A percentile compares a stretch with the other conserved stretches of the same genome.
phyloP scores from a whole-genome alignment of 2,113 vertebrate genomes.

The Panurus biarmicus region DNA sequence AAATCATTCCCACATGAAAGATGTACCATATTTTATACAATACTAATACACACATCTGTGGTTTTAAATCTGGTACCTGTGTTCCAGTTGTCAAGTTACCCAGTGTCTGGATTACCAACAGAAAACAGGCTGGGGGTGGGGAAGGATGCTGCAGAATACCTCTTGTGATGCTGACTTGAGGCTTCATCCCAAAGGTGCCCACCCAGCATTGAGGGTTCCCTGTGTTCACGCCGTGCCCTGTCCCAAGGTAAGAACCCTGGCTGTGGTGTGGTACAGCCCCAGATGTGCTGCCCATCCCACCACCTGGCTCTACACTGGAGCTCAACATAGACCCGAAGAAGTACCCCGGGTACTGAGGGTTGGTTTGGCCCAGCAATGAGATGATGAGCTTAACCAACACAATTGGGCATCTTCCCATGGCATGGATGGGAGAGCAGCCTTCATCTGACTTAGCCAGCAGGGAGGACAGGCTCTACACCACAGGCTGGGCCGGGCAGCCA shows the following conservation, averaged over 20 bases:
- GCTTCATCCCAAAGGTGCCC: neutral
- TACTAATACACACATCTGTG: neutral
- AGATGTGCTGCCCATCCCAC: neutral
- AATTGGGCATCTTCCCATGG: neutral
- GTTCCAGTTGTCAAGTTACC: neutral
- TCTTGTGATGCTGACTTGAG: neutral
- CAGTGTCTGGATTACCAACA: neutral
- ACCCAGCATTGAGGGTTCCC: neutral
- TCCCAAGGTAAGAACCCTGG: neutral
- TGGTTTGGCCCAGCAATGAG: neutral
- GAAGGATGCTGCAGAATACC: neutral
- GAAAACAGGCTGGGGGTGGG: neutral
- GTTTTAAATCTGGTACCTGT: constrained; percentile 16
- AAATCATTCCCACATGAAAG: neutral
- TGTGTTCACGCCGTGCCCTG: neutral
- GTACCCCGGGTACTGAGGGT: neutral
- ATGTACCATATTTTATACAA: neutral
- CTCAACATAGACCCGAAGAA: neutral
- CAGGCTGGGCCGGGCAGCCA: neutral
- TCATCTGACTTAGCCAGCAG: neutral
- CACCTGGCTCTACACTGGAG: neutral
- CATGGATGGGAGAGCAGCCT: rapidly evolving
- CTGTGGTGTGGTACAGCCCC: neutral
- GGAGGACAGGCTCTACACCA: neutral
- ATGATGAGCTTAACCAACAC: neutral